Evolutionary conservation across 2,797 vertebrate species (phyloP), one percentile per base, ranked within the genome.

Genomic region (Odontamblyopus rebecca): DNA sequence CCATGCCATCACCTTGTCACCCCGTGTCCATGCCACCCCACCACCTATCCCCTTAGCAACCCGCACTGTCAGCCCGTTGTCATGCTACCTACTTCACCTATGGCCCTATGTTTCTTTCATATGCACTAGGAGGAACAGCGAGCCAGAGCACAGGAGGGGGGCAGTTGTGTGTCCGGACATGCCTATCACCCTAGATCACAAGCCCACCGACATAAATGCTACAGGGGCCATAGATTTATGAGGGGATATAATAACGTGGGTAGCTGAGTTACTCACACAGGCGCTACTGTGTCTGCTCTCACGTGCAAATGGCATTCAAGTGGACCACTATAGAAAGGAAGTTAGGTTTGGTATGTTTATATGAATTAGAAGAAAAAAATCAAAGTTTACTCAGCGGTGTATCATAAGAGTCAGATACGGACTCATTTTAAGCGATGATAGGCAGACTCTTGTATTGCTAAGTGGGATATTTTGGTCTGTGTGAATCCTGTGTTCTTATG

Each of bases 1-100:
- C 88, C 84, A 87, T 88, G 89, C 89, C 88, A 90, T 89, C 91
- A 90, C 91, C 91, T 87, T 89, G 88, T 90, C 90, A 85, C 90
- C 88, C 88, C 32, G 2, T 6, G 79, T 89, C 87, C 69, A 81
- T 86, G 87, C 88, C 89, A 90, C 85, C 88, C 71, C 75, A 82
- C 90, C 90, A 89, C 89, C 90, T 82, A 86, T 88, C 89, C 87
- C 88, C 82, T 89, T 89, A 91, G 85, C 87, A 79, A 85, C 82
- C 62, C 70, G 72, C 83, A 71, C 83, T 89, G 86, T 91, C 92
- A 89, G 84, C 73, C 86, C 1, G 70, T 82, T 86, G 88, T 91
- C 89, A 87, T 86, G 88, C 78, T 9, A 88, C 76, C 80, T 68
- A 68, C 38, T 77, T 87, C 81, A 89, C 90, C 91, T 68, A 78